Evolutionary conservation across 1,140 invertebrate genomes (phyloP), one percentile per base, ranked within the genome.

Genomic region (Zaprionus capensis): DNA sequence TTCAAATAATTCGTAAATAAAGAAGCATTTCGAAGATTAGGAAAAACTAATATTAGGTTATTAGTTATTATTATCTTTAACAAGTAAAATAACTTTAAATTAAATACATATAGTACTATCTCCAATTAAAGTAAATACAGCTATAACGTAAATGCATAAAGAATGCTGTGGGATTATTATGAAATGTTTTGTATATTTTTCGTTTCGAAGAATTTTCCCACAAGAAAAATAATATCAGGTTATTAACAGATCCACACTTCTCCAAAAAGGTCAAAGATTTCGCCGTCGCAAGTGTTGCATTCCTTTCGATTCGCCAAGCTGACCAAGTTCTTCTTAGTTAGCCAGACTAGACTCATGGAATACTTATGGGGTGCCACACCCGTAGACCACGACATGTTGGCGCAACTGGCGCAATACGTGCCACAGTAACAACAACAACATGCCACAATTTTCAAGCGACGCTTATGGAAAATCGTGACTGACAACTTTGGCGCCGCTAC

Each of bases 401-500:
- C 41, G 36, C 73, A 67, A 71, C 65, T 74, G 28, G 71, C 67
- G 55, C 68, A 71, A 70, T 62, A 75, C 69, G 74, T 76, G 74
- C 70, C 46, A 76, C 74, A 76, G 36, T 15, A 56, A 58, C 24
- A 51, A 49, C 17, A 65, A 26, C 59, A 59, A 74, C 68, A 83
- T 83, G 82, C 82, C 82, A 85, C 78, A 85, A 63, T 85, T 81
- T 81, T 73, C 74, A 70, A 62, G 62, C 34, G 62, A 55, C 31
- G 66, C n/a, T 55, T 51, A 36, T 67, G 66, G 66, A 69, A 71
- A 74, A 68, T 77, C 75, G 75, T 77, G 75, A 77, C 57, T 57
- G 34, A 44, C 38, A 46, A 61, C 63, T 73, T 73, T 68, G 71
- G 63, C 75, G 75, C 74, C 74, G 69, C 62, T 59, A 44, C 73